phyloP scores from a whole-genome alignment of 2,797 vertebrate species.

The Poecilia gillii region DNA sequence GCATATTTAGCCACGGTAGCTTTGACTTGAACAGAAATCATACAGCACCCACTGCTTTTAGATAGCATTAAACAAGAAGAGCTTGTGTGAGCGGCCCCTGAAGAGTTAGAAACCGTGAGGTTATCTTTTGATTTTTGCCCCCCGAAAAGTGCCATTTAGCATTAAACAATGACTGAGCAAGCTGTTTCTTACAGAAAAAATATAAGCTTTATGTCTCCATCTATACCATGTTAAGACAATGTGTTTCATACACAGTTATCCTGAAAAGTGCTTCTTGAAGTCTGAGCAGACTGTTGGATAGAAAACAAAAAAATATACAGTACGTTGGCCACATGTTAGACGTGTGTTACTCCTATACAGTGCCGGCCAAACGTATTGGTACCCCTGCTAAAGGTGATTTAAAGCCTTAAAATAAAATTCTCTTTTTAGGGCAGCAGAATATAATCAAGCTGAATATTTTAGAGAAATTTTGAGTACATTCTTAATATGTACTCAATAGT shows the following conservation, averaged over 20 bases:
- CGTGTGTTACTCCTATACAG: slow-evolving; percentile 69
- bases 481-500: neutral
- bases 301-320: slow-evolving; percentile 70
- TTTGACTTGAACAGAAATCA: slow-evolving; percentile 54
- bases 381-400: neutral
- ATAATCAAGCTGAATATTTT: neutral
- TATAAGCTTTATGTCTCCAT: slow-evolving; percentile 66
- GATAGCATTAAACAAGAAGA: slow-evolving; percentile 53
- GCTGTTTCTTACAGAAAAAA: slow-evolving; percentile 64
- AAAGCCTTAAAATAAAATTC: neutral
- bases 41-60: slow-evolving; percentile 49
- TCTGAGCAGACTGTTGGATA: slow-evolving; percentile 71
- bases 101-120: slow-evolving; percentile 58
- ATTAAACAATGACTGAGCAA: slow-evolving; percentile 63
- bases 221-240: slow-evolving; percentile 69
- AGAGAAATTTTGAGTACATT: neutral
- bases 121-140: slow-evolving; percentile 44
- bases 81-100: slow-evolving; percentile 9
- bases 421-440: neutral
- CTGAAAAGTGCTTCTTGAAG: slow-evolving; percentile 76
- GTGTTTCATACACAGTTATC: slow-evolving; percentile 66
- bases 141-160: slow-evolving; percentile 65
- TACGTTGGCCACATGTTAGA: slow-evolving; percentile 74
- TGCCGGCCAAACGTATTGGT: neutral
- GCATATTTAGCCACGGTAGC: slow-evolving; percentile 56